Conservation (phyloP, 2,113 vertebrate species). For the Phrynocephalus versicolor region DNA sequence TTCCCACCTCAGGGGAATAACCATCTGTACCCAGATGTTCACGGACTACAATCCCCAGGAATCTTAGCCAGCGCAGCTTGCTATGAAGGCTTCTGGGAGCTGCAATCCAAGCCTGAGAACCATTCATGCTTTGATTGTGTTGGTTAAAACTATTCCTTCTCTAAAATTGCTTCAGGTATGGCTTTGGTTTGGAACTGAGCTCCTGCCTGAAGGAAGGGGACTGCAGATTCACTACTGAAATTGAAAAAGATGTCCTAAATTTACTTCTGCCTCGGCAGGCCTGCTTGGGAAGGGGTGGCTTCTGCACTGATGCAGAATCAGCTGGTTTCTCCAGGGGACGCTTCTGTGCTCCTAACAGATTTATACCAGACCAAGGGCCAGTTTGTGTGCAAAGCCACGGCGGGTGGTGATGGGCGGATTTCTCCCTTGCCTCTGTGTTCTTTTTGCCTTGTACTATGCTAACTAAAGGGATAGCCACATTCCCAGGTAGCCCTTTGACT, state of each 20-base stretch:
- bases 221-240: rapidly evolving
- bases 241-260: neutral
- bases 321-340: rapidly evolving
- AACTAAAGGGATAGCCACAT: too few species aligned
- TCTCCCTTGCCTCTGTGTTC: too few species aligned
- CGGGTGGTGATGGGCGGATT: too few species aligned
- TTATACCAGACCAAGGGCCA: neutral
- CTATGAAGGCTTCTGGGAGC: too few species aligned
- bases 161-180: neutral
- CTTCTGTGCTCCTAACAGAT: rapidly evolving
- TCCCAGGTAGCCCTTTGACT: too few species aligned
- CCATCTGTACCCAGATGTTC: too few species aligned
- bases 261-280: neutral
- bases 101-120: too few species aligned
- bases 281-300: neutral
- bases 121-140: neutral
- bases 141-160: neutral
- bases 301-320: neutral
- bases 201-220: neutral
- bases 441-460: too few species aligned
- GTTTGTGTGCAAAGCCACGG: too few species aligned
- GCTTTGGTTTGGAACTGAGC: neutral
- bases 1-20: too few species aligned
- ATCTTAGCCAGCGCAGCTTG: too few species aligned
- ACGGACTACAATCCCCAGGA: too few species aligned